phyloP scores from a whole-genome alignment of 2,113 vertebrate species.

The Nibea albiflora region DNA sequence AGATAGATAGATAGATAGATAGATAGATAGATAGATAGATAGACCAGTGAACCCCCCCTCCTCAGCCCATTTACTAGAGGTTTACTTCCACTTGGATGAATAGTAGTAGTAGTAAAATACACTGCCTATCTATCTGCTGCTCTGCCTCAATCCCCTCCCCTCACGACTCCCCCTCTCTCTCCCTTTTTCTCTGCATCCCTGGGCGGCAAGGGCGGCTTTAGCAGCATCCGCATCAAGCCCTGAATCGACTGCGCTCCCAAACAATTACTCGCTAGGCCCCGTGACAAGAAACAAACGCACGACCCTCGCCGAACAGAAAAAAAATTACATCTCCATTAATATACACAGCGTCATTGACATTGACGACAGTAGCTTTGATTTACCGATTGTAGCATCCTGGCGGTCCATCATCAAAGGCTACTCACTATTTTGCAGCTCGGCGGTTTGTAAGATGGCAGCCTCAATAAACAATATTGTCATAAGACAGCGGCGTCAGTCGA shows the following conservation, averaged over 20 bases:
- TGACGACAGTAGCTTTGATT: slow-evolving; percentile 76
- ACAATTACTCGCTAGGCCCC: slow-evolving; percentile 71
- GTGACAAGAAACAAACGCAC: slow-evolving; percentile 36
- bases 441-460: slow-evolving; percentile 73
- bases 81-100: slow-evolving; percentile 79
- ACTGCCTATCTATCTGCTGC: slow-evolving; percentile 67
- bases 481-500: slow-evolving; percentile 51
- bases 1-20: slow-evolving; percentile 50
- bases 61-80: slow-evolving; percentile 71
- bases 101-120: slow-evolving; percentile 80
- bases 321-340: slow-evolving; percentile 18
- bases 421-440: slow-evolving; percentile 75
- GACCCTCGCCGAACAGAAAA: slow-evolving; percentile 13
- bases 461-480: slow-evolving; percentile 56
- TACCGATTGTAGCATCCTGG: slow-evolving; percentile 78
- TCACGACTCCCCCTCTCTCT: slow-evolving; percentile 73
- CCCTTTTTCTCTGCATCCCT: slow-evolving; percentile 77
- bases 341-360: slow-evolving; percentile 72
- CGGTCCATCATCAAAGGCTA: slow-evolving; percentile 79
- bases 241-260: slow-evolving; percentile 70
- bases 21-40: slow-evolving; percentile 49
- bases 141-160: slow-evolving; percentile 73
- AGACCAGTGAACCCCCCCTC: slow-evolving; percentile 49
- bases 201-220: slow-evolving; percentile 82
- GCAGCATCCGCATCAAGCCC: slow-evolving; percentile 81